Evolutionary conservation across 2,888 invertebrate genomes (phyloP), one percentile per base, ranked within the genome.

Genomic region (Helobdella robusta): DNA sequence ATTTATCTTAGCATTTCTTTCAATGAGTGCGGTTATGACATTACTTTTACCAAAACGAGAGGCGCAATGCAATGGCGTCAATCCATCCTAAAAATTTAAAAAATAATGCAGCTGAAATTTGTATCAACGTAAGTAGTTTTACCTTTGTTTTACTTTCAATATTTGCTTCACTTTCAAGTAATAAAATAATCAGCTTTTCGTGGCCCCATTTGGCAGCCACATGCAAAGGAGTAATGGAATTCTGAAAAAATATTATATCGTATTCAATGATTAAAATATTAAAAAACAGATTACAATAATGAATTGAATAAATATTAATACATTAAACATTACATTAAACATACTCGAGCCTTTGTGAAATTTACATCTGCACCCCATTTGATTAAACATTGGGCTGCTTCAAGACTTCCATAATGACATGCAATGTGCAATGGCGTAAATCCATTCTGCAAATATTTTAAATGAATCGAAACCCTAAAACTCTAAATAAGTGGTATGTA

Each of bases 131-230:
- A 11, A 11, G 23, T 18, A 18, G 23, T 11, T 74, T 70, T 73
- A 80, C 79, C 71, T 94, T 84, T 3, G 95, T 97, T 77, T 90
- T 88, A 20, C 91, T 89, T 79, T 97, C 94, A 69, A 97, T 93
- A 75, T 89, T 89, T 2, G 94, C 95, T 11, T 91, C 91, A 75
- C 90, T 89, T 76, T 92, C 91, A 72, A 97, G 84, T 54, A 99
- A 83, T 35, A 97, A 83, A 1, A 89, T 86, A 5, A 95, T 94
- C 91, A 98, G 91, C 79, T 93, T 92, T 65, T 89, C 88, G 81
- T 95, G 93, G 75, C 98, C 98, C 98, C 98, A 99, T 83, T 99
- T 97, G 66, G 94, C 90, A 68, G 97, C 95, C 25, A 99, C 98
- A 79, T 98, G 98, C 71, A 99, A 83, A 0, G 97, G 97, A 68